These are phyloP conservation scores for Sitta carolinensis DNA, from an alignment of 2,797 vertebrate genomes.

Conservation along the genomic window DNA sequence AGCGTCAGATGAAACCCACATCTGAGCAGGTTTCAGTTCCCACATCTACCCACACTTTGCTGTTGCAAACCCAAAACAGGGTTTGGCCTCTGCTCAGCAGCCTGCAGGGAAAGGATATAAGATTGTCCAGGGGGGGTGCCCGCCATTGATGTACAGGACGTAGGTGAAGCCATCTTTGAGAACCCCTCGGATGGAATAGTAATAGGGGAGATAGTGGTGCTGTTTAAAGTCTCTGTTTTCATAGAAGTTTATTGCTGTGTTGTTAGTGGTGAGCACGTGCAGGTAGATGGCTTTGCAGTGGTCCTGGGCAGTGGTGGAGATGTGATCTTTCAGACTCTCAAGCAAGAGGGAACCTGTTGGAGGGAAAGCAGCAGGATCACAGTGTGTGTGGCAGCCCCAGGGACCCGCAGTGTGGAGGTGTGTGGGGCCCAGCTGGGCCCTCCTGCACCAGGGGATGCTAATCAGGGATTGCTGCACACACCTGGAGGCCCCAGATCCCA, in stretches of 20 bases:
- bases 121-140: slow-evolving; percentile 98
- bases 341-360: slow-evolving; percentile 91
- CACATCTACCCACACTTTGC: background rate
- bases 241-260: slow-evolving; percentile 96
- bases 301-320: slow-evolving; percentile 94
- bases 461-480: background rate
- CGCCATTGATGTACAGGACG: slow-evolving; percentile 96
- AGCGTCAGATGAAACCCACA: background rate
- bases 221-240: slow-evolving; percentile 98
- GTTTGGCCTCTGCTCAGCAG: background rate
- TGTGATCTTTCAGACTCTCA: slow-evolving; percentile 98
- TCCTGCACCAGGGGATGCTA: background rate
- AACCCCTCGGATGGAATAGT: slow-evolving; percentile 97
- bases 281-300: slow-evolving; percentile 99
- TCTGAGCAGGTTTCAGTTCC: background rate
- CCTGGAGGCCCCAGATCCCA: background rate
- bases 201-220: slow-evolving; percentile 98
- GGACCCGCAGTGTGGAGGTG: background rate
- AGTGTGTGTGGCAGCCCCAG: background rate
- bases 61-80: background rate
- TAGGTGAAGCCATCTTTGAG: slow-evolving; percentile 99
- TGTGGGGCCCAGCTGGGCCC: background rate
- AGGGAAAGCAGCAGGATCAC: background rate
- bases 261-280: slow-evolving; percentile 97
- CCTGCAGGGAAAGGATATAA: slow-evolving; percentile 91